Evolutionary conservation across 2,113 vertebrate genomes (phyloP).

Genomic region (Piaya cayana): DNA sequence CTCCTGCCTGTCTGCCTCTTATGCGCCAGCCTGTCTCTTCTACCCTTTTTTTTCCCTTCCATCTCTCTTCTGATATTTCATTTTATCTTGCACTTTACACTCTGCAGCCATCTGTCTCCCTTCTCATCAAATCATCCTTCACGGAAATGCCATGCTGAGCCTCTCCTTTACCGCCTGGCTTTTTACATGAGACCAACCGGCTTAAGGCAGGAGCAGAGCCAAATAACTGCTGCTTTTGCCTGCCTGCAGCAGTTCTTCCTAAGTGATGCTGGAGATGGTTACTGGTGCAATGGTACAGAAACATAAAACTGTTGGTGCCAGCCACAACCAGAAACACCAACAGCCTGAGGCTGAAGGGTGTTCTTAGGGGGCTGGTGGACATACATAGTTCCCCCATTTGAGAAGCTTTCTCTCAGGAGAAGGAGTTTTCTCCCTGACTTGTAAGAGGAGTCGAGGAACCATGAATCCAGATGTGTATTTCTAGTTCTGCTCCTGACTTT

Average conservation of each 20-base stretch:
- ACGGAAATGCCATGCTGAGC: neutral
- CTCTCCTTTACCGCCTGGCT: neutral
- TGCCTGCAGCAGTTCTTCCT: neutral
- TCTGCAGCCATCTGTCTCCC: neutral
- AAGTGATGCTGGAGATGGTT: accelerated
- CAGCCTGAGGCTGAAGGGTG: neutral
- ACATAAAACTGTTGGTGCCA: neutral
- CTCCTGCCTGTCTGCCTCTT: neutral
- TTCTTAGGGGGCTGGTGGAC: neutral
- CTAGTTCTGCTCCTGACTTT: neutral
- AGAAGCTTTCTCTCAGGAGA: neutral
- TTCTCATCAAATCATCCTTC: neutral
- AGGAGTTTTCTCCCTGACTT: neutral
- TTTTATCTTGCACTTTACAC: neutral
- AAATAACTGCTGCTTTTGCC: neutral
- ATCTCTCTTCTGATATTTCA: neutral
- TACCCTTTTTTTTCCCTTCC: neutral
- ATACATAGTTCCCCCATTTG: neutral
- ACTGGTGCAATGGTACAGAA: neutral
- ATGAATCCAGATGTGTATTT: neutral
- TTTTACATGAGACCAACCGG: neutral
- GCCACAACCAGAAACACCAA: neutral
- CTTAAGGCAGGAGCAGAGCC: neutral
- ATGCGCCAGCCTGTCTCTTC: neutral
- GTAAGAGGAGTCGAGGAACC: neutral